Evolutionary conservation across 2,113 vertebrate genomes (phyloP).

Genomic region (Tachuris rubrigastra): DNA sequence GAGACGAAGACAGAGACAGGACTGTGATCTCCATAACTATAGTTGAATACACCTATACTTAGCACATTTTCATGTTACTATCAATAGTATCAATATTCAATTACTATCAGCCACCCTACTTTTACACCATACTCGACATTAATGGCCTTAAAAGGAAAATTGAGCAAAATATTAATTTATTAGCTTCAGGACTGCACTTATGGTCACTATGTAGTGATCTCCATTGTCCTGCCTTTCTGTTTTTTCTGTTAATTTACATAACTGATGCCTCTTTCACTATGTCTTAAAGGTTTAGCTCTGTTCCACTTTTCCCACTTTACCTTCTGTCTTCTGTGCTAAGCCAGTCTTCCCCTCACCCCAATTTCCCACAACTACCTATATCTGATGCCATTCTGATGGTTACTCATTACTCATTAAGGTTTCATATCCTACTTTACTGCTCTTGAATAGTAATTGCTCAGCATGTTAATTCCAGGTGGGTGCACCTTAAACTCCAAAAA

Average conservation of each 20-base stretch:
- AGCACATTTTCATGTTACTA: background rate
- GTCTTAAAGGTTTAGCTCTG: background rate
- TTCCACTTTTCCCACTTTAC: background rate
- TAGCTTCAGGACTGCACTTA: background rate
- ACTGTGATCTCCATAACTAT: background rate
- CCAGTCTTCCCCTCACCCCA: background rate
- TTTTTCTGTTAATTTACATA: background rate
- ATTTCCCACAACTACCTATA: background rate
- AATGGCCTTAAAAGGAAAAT: background rate
- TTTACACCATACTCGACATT: background rate
- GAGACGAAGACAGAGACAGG: background rate
- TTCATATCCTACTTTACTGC: background rate
- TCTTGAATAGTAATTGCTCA: background rate
- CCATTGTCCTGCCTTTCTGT: background rate
- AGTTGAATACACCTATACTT: background rate
- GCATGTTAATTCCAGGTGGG: background rate
- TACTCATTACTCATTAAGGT: background rate
- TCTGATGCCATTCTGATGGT: background rate
- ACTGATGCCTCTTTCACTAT: background rate
- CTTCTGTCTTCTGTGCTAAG: background rate
- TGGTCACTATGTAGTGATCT: background rate
- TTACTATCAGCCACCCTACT: background rate
- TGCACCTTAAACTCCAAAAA: background rate
- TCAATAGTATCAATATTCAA: no score
- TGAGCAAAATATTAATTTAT: background rate